A percentile compares a stretch with the other conserved stretches of the same genome.
Evolutionary conservation across 2,113 vertebrate species (phyloP).

Genomic region (Agapornis roseicollis): DNA sequence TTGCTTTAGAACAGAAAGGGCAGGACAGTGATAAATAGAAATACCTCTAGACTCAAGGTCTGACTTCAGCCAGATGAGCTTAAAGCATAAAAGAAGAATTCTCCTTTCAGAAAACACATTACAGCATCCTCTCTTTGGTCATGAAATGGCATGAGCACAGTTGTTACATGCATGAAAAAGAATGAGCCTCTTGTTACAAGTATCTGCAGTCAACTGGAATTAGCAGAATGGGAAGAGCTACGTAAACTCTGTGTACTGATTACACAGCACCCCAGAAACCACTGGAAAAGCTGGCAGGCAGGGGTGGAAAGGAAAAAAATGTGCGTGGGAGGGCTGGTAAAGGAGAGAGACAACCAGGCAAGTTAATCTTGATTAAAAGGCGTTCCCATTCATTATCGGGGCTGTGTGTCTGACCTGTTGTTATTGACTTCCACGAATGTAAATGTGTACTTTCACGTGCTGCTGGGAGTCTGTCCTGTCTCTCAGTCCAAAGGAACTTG

Average conservation of each 20-base stretch:
- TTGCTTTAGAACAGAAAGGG: neutral
- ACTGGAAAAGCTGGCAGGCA: neutral
- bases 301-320: too few species aligned
- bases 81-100: neutral
- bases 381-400: neutral
- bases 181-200: neutral
- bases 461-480: neutral
- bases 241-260: neutral
- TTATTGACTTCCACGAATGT: neutral
- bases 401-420: neutral
- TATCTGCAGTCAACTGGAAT: neutral
- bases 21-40: neutral
- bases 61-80: neutral
- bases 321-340: neutral
- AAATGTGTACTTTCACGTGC: neutral
- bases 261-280: neutral
- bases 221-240: neutral
- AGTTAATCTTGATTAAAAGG: neutral
- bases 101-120: neutral
- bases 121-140: neutral
- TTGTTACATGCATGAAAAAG: neutral
- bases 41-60: neutral
- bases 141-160: rapidly evolving
- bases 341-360: neutral
- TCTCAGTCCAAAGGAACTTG: neutral